These are phyloP conservation scores for Dione vanillae DNA, from an alignment of 2,888 invertebrate genomes.

Conservation along the genomic window DNA sequence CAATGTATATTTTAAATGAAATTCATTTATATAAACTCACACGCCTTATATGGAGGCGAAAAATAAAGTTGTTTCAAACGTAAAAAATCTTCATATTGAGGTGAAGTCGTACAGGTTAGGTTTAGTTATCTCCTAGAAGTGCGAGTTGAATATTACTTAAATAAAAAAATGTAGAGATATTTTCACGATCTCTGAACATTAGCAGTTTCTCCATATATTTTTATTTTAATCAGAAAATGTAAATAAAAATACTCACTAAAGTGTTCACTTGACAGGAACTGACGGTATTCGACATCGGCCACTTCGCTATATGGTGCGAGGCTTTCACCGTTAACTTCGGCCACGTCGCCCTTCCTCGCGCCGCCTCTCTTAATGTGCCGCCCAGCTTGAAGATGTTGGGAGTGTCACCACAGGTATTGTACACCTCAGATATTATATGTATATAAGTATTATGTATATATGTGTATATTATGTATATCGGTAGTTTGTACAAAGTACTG, in stretches of 20 bases:
- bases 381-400: slow-evolving; percentile 97
- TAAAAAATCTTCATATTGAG: too few species aligned
- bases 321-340: slow-evolving; percentile 97
- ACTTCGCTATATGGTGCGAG: slow-evolving; percentile 97
- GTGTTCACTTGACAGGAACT: slow-evolving; percentile 82
- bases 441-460: neutral
- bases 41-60: too few species aligned
- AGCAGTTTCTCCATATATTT: too few species aligned
- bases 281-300: slow-evolving; percentile 96
- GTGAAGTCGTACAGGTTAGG: too few species aligned
- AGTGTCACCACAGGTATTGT: slow-evolving; percentile 94
- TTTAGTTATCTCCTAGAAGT: too few species aligned
- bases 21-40: too few species aligned
- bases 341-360: slow-evolving; percentile 90
- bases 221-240: too few species aligned
- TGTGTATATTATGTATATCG: neutral
- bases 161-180: too few species aligned
- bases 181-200: too few species aligned
- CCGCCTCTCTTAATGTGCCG: slow-evolving; percentile 89
- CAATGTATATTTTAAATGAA: neutral
- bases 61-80: too few species aligned
- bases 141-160: too few species aligned
- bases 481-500: too few species aligned
- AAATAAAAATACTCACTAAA: neutral
- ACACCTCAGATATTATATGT: slow-evolving; percentile 21